phyloP scores from a whole-genome alignment of 2,113 vertebrate genomes.

The Oryzias javanicus region DNA sequence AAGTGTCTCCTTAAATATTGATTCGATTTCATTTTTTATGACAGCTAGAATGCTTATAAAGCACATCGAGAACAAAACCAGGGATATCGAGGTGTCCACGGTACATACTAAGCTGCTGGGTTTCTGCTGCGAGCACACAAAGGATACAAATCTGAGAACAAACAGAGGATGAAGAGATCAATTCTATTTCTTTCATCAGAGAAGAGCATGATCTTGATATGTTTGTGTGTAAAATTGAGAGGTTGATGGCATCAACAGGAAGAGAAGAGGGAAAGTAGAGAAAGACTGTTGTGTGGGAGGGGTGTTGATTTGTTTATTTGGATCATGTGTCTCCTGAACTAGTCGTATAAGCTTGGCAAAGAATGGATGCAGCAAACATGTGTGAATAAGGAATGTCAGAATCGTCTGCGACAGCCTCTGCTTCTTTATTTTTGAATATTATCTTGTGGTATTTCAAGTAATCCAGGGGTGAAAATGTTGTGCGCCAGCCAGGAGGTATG shows the following conservation, averaged over 20 bases:
- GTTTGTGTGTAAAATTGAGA: slow-evolving; percentile 18
- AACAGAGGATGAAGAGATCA: slow-evolving; percentile 13
- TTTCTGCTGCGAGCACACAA: slow-evolving; percentile 15
- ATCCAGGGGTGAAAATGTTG: slow-evolving; percentile 3
- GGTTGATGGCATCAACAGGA: slow-evolving; percentile 48
- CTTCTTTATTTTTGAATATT: slow-evolving; percentile 8
- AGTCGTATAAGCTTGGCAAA: slow-evolving; percentile 52
- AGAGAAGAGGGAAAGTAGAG: slow-evolving; percentile 50
- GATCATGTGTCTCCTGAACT: slow-evolving; percentile 58
- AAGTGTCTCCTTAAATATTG: slow-evolving; percentile 19
- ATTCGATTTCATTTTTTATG: slow-evolving; percentile 15
- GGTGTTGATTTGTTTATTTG: slow-evolving; percentile 69
- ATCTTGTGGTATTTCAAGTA: slow-evolving; percentile 7
- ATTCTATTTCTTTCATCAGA: slow-evolving; percentile 17
- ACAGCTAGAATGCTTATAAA: slow-evolving; percentile 22
- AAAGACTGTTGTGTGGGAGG: slow-evolving; percentile 72
- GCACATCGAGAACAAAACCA: slow-evolving; percentile 32
- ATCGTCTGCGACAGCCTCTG: slow-evolving; percentile 24
- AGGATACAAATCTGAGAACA: slow-evolving; percentile 2
- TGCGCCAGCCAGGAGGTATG: slow-evolving; percentile 16
- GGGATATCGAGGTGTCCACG: slow-evolving; percentile 13
- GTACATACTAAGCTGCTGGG: slow-evolving; percentile 13
- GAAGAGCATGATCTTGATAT: slow-evolving; percentile 15
- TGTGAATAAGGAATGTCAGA: slow-evolving; percentile 45
- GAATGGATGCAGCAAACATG: slow-evolving; percentile 22